phyloP scores from a whole-genome alignment of 1,140 invertebrate species.

The Papilio polytes region DNA sequence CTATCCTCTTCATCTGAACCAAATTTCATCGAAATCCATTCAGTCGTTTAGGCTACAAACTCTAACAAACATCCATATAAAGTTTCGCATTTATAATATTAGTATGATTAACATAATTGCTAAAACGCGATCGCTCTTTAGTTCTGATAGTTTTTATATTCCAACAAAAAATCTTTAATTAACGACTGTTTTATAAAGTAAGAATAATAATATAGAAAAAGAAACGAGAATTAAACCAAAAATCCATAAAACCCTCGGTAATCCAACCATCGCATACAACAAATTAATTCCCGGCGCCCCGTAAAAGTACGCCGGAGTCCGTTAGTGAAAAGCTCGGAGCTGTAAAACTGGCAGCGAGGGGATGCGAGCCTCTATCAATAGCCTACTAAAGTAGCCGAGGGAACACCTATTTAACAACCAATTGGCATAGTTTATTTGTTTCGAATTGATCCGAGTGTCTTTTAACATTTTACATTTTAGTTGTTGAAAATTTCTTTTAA shows the following conservation, averaged over 20 bases:
- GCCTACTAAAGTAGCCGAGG: constrained; percentile 9
- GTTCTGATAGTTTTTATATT: too few relatives aligned
- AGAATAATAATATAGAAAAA: background rate
- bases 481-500: background rate
- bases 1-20: too few relatives aligned
- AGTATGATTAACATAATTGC: too few relatives aligned
- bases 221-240: constrained; percentile 6
- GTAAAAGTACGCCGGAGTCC: constrained; percentile 7
- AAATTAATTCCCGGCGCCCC: constrained; percentile 10
- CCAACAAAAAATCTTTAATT: too few relatives aligned
- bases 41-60: too few relatives aligned
- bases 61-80: too few relatives aligned
- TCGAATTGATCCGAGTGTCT: background rate
- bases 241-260: constrained; percentile 21
- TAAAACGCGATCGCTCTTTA: too few relatives aligned
- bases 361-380: background rate
- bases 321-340: constrained; percentile 18
- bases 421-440: constrained; percentile 9
- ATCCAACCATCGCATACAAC: constrained; percentile 10
- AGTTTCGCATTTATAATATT: too few relatives aligned
- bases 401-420: constrained; percentile 3
- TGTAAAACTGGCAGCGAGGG: constrained; percentile 14
- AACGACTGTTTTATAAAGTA: too few relatives aligned
- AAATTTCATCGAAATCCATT: too few relatives aligned
- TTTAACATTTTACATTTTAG: background rate